Evolutionary conservation across 2,797 vertebrate species (phyloP).

Genomic region (Odontamblyopus lacepedii): DNA sequence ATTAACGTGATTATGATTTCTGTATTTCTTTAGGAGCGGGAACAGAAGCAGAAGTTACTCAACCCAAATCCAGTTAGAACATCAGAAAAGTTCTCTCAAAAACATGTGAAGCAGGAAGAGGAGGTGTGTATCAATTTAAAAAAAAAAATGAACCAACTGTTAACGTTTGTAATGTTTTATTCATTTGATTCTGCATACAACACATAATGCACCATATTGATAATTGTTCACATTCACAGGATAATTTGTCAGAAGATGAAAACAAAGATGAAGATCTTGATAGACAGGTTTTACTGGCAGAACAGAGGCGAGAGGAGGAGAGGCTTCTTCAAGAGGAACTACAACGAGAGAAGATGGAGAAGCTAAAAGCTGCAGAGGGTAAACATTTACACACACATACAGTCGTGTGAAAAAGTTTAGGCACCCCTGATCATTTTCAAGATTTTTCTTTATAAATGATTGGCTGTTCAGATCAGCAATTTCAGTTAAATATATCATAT

Average conservation of each 20-base stretch:
- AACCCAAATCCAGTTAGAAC: conserved; percentile 79
- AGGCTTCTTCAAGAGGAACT: conserved; percentile 89
- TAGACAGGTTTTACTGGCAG: conserved; percentile 88
- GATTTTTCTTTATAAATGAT: too few species aligned
- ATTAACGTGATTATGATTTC: background rate
- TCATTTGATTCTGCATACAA: background rate
- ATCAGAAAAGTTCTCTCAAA: conserved; percentile 80
- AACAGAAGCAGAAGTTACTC: conserved; percentile 82
- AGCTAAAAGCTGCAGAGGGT: conserved; percentile 95
- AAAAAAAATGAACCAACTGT: too few species aligned
- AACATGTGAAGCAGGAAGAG: conserved; percentile 76
- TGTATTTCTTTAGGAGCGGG: conserved; percentile 79
- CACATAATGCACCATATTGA: conserved; percentile 5
- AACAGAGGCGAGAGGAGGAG: conserved; percentile 93
- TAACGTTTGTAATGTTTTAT: too few species aligned
- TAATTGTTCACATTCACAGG: conserved; percentile 63
- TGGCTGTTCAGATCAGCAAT: too few species aligned
- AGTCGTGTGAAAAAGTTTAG: too few species aligned
- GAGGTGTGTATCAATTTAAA: conserved; percentile 60
- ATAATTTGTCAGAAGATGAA: conserved; percentile 77
- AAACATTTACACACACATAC: background rate
- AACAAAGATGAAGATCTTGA: conserved; percentile 89
- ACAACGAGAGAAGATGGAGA: conserved; percentile 88
- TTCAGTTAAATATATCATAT: too few species aligned
- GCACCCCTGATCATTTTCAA: too few species aligned